These are phyloP conservation scores for Sarcophaga peregrina DNA, from an alignment of 1,140 invertebrate species.

Conservation along the genomic window DNA sequence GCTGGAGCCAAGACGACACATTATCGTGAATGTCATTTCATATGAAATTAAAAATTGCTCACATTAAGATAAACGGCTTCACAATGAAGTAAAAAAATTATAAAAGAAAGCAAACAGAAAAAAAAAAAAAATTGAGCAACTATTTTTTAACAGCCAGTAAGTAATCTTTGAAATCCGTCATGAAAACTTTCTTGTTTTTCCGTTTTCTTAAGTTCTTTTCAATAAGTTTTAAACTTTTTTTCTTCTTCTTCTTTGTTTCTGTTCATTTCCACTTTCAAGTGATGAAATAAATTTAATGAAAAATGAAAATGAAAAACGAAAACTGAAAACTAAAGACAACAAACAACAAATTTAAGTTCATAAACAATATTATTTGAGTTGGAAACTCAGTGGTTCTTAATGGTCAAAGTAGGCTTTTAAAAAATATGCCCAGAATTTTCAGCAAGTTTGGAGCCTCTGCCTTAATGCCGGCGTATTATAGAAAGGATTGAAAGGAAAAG, in stretches of 20 bases:
- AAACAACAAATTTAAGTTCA: constrained; percentile 27
- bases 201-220: constrained; percentile 2
- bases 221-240: neutral
- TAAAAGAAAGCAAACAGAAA: no score
- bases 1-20: no score
- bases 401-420: neutral
- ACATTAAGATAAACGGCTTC: no score
- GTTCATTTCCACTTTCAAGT: neutral
- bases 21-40: no score
- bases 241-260: neutral
- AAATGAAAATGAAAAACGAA: neutral
- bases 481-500: no score
- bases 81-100: no score
- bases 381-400: neutral
- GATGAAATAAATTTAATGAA: constrained; percentile 33
- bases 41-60: no score
- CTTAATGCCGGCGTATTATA: no score
- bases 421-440: neutral
- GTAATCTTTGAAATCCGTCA: neutral
- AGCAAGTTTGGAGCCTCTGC: no score
- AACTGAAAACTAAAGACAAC: neutral
- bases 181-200: neutral
- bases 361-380: constrained; percentile 15
- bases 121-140: no score
- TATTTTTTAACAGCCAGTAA: neutral